Evolutionary conservation across 1,140 invertebrate species (phyloP), one percentile per base, ranked within the genome.

Genomic region (Drosophila sturtevanti): DNA sequence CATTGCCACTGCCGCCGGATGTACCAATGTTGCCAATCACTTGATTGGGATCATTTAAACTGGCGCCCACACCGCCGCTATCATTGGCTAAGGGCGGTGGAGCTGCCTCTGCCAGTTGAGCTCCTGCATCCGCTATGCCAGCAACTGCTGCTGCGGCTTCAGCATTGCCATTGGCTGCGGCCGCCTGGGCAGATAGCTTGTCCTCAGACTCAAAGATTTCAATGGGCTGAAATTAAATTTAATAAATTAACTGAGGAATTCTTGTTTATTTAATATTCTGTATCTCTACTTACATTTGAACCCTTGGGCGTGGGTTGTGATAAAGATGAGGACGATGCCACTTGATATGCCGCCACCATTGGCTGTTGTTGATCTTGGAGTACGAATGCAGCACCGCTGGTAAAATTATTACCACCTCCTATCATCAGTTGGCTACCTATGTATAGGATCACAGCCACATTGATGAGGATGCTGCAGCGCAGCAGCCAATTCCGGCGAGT

Each of bases 381-480:
- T 41, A 92, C 62, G n/a, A 89, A 92, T n/a, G 82, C 67, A 27
- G 79, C 79, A 35, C 90, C 90, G 11, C 77, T 80, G 6, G 74
- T 69, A 52, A 92, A 89, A 61, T 85, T 91, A 64, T 90, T 89
- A 35, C 84, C 89, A 38, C 90, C 90, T 11, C 91, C 90, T 55
- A 92, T 92, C 79, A 92, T 91, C 4, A 92, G 74, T 76, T 94
- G 93, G 58, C 93, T 93, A 71, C 94, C 94, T n/a, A 95, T 93
- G 91, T 96, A 96, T 56, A 96, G 90, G 24, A 96, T 91, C 38
- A 96, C 95, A 72, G 93, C 94, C 54, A 96, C 93, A 82, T 96
- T 96, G 58, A 95, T 93, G 54, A 96, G 93, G 77, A 96, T 95
- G 91, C 95, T 96, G 89, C 95, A 94, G 73, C 95, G 93, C 80